Evolutionary conservation across 2,888 invertebrate species (phyloP).

Genomic region (Neoaliturus tenellus): DNA sequence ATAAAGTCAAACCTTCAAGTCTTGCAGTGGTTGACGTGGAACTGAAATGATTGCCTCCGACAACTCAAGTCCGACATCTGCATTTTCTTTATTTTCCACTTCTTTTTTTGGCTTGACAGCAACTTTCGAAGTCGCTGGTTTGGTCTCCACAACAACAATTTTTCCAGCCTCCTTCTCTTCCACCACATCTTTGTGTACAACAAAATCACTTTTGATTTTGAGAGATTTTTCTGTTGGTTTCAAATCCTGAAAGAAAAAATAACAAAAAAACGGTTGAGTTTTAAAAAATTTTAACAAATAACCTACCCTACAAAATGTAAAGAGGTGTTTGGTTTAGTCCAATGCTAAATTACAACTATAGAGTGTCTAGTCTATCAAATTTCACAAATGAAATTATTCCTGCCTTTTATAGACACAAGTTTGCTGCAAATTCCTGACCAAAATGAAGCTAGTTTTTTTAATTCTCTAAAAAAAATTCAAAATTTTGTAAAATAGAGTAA

Average conservation of each 20-base stretch:
- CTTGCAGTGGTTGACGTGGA: slow-evolving; percentile 49
- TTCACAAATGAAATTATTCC: too few species aligned
- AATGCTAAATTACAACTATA: too few species aligned
- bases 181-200: slow-evolving; percentile 37
- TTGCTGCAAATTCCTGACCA: too few species aligned
- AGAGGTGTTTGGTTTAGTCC: too few species aligned
- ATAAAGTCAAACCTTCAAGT: slow-evolving; percentile 31
- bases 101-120: background rate
- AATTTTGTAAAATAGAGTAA: too few species aligned
- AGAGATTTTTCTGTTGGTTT: slow-evolving; percentile 46
- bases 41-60: slow-evolving; percentile 19
- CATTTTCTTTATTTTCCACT: slow-evolving; percentile 20
- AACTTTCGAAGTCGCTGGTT: background rate
- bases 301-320: too few species aligned
- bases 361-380: too few species aligned
- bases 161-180: background rate
- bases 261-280: too few species aligned
- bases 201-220: slow-evolving; percentile 54
- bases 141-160: slow-evolving; percentile 8
- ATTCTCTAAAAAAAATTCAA: too few species aligned
- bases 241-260: slow-evolving; percentile 17
- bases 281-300: too few species aligned
- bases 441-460: too few species aligned
- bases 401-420: too few species aligned
- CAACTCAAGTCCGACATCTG: background rate